phyloP scores from a whole-genome alignment of 2,888 invertebrate genomes.

The Tipula vernalis region DNA sequence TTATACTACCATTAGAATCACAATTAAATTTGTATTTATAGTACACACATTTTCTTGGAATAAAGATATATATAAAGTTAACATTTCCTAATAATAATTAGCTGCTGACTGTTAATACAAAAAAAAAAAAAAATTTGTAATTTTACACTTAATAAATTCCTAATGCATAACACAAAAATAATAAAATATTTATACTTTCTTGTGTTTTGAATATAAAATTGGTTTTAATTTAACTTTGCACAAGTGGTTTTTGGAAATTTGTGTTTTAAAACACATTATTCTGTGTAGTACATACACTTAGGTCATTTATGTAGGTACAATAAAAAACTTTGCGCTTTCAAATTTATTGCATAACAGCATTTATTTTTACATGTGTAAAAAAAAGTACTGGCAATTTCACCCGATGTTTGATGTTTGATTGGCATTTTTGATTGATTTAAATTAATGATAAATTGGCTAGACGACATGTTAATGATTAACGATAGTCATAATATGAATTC shows the following conservation, averaged over 20 bases:
- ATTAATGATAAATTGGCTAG: not conserved
- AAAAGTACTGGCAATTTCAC: not conserved
- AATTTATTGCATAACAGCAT: not conserved
- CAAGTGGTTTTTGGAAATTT: not conserved
- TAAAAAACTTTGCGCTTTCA: not conserved
- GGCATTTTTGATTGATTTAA: not conserved
- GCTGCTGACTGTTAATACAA: not conserved
- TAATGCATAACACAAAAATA: not conserved
- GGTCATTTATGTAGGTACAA: not conserved
- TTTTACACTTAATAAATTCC: not conserved
- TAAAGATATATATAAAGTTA: not conserved
- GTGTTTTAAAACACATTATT: not conserved
- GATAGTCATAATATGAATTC: not conserved
- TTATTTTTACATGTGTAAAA: not conserved
- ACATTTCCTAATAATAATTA: not conserved
- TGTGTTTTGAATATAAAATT: not conserved
- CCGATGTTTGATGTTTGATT: not conserved
- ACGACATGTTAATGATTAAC: not conserved
- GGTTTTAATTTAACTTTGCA: not conserved
- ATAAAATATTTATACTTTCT: not conserved
- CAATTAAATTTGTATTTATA: not conserved
- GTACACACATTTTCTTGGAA: not conserved
- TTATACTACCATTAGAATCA: not conserved
- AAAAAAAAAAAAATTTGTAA: not conserved
- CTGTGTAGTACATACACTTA: not conserved